Evolutionary conservation across 2,113 vertebrate species (phyloP).

Genomic region (Scalopus aquaticus): DNA sequence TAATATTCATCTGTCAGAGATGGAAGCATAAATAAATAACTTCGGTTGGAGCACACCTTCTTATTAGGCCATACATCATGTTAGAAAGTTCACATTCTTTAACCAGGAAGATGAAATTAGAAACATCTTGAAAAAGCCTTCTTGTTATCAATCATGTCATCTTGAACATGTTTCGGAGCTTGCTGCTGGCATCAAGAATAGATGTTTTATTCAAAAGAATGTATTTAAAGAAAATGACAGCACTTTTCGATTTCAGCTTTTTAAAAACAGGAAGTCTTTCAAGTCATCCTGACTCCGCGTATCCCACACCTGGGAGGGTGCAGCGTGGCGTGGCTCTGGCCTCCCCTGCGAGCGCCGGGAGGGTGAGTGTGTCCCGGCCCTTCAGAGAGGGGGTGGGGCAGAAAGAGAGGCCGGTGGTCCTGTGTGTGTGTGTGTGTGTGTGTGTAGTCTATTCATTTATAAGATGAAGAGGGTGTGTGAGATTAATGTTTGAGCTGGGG

Average conservation of each 20-base stretch:
- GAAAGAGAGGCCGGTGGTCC: background rate
- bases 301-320: slow-evolving; percentile 37
- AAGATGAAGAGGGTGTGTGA: background rate
- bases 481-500: background rate
- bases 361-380: background rate
- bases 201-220: slow-evolving; percentile 88
- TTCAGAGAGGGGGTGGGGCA: background rate
- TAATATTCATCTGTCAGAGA: slow-evolving; percentile 71
- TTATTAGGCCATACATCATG: slow-evolving; percentile 79
- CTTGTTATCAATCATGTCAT: slow-evolving; percentile 87
- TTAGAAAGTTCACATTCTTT: slow-evolving; percentile 77
- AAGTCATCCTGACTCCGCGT: slow-evolving; percentile 69
- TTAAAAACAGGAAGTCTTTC: slow-evolving; percentile 83
- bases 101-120: slow-evolving; percentile 83
- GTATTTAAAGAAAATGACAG: slow-evolving; percentile 88
- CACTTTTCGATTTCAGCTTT: slow-evolving; percentile 82
- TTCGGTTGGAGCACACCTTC: slow-evolving; percentile 66
- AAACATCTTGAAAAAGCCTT: slow-evolving; percentile 86
- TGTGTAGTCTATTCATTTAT: background rate
- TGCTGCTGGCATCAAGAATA: slow-evolving; percentile 84
- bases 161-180: slow-evolving; percentile 85
- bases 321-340: background rate
- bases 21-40: slow-evolving; percentile 79
- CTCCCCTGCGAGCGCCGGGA: background rate
- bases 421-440: background rate